Evolutionary conservation across 2,113 vertebrate genomes (phyloP).

Genomic region (Thomomys bottae): DNA sequence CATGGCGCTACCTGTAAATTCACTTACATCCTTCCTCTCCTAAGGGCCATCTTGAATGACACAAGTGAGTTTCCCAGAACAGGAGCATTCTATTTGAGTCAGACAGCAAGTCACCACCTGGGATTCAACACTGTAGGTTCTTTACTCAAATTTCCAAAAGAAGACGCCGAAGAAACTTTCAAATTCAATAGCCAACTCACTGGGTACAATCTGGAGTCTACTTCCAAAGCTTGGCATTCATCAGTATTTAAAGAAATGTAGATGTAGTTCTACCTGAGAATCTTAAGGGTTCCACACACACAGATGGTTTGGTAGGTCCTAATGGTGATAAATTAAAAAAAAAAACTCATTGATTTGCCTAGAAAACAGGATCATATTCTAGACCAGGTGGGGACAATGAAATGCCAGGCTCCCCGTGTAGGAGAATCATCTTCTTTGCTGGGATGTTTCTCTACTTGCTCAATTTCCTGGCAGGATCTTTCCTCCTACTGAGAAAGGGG

Average conservation of each 20-base stretch:
- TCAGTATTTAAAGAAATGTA: conserved; percentile 40
- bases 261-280: conserved; percentile 31
- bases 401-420: background rate
- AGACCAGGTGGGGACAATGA: conserved; percentile 8
- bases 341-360: background rate
- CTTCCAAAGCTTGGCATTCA: conserved; percentile 43
- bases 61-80: background rate
- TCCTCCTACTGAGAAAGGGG: conserved; percentile 23
- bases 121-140: background rate
- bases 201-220: background rate
- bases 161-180: conserved; percentile 13
- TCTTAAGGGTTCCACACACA: background rate
- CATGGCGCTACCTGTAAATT: background rate
- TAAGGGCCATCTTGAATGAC: background rate
- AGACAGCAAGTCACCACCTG: background rate
- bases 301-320: conserved; percentile 51
- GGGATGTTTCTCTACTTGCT: conserved; percentile 43
- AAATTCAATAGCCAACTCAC: conserved; percentile 2
- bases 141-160: background rate
- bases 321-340: background rate
- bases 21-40: background rate
- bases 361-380: conserved; percentile 2
- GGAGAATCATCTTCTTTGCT: conserved; percentile 40
- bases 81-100: background rate
- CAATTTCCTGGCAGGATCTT: background rate